Conservation (phyloP, 37 sponge, comb jelly and placozoan genomes). For the Halisarca cf. caerulea region DNA sequence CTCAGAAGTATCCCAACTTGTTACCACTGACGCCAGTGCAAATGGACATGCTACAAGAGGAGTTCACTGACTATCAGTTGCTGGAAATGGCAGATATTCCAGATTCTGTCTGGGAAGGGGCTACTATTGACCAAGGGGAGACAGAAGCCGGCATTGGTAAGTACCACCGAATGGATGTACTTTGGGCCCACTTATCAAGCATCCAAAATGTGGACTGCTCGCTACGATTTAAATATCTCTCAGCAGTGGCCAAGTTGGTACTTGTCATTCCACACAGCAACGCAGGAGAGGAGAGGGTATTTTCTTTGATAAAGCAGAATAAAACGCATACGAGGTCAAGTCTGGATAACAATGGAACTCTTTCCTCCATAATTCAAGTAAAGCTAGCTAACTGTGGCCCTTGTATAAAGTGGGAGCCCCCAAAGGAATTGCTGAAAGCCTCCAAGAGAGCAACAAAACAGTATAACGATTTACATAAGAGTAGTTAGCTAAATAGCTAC, state of each 20-base stretch:
- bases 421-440: conserved; percentile 11
- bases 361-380: conserved; percentile 4
- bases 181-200: conserved; percentile 20
- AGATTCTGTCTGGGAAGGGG: conserved; percentile 25
- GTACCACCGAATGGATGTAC: conserved; percentile 26
- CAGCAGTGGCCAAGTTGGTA: conserved; percentile 11
- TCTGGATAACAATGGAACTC: conserved; percentile 21
- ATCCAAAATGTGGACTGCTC: conserved; percentile 14
- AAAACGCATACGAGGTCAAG: conserved; percentile 14
- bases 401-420: conserved; percentile 17
- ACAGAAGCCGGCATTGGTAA: conserved; percentile 10
- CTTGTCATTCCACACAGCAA: conserved; percentile 24
- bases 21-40: neutral
- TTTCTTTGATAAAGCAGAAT: conserved; percentile 23
- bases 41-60: conserved; percentile 29
- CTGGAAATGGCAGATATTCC: conserved; percentile 18
- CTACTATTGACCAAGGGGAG: neutral
- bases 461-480: conserved; percentile 25
- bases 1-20: conserved; percentile 20
- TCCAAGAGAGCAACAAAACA: conserved; percentile 14
- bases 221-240: neutral
- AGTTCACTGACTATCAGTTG: conserved; percentile 32
- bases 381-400: conserved; percentile 7
- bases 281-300: conserved; percentile 34
- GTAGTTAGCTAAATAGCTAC: too few relatives aligned